phyloP scores from a whole-genome alignment of 2,113 vertebrate genomes.

The Poicephalus gulielmi region DNA sequence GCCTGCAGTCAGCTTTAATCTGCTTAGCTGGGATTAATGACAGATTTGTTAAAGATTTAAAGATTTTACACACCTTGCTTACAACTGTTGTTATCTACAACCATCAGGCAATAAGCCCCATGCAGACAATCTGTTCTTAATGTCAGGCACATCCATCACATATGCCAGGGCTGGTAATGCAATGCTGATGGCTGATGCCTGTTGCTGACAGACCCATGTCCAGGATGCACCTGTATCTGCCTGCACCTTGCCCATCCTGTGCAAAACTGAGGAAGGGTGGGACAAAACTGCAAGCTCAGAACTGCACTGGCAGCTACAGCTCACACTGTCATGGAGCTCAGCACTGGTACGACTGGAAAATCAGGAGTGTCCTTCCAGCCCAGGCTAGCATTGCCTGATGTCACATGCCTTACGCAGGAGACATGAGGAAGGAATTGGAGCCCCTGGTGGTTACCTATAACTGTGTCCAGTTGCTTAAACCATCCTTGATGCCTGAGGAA shows the following conservation, averaged over 20 bases:
- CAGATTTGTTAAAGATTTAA: conserved; percentile 62
- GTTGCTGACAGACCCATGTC: neutral
- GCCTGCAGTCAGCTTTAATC: conserved; percentile 44
- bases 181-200: neutral
- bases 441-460: neutral
- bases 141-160: neutral
- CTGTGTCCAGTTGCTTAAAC: neutral
- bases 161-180: neutral
- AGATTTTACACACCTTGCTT: conserved; percentile 42
- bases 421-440: neutral
- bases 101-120: neutral
- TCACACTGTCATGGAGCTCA: neutral
- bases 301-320: neutral
- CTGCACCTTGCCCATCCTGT: neutral
- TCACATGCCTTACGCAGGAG: neutral
- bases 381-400: neutral
- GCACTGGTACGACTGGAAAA: accelerated
- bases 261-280: neutral
- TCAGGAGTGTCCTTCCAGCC: neutral
- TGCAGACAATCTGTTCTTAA: neutral
- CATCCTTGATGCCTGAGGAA: neutral
- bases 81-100: conserved; percentile 22
- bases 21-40: conserved; percentile 57
- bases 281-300: neutral
- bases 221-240: neutral